Base-by-base conservation (phyloP, 2,797 vertebrate species). In the Selene dorsalis region DNA sequence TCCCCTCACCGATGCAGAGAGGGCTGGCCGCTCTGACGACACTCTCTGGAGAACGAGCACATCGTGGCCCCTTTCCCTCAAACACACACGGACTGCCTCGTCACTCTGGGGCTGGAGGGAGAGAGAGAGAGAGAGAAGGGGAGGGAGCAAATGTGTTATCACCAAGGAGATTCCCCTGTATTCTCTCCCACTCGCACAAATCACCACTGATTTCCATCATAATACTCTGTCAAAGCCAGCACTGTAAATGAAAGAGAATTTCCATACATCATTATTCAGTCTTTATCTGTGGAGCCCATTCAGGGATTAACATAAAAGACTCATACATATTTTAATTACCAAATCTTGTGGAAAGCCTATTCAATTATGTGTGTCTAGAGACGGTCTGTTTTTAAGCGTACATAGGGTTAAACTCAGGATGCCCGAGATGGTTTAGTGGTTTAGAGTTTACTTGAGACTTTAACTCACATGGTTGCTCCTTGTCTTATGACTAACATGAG, bases 41-140 rank as follows among this genome's bases (percentile, higher is more conserved):
- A 95, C 95, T 88, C 95, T 97, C 95, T 94, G 96, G 95, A 97
- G 95, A 90, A 97, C 95, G 89, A 97, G 94, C 89, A 96, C 95
- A 57, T 93, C 93, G 88, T 85, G 95, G 93, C 96, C 96, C 80
- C 94, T 89, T 93, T 96, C 96, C 87, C 93, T 94, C 82, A 95
- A 87, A 93, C 94, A 94, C 82, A 96, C 88, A 4, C 93, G 95
- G 74, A 93, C 91, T 93, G 94, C 95, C 91, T 96, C 95, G 91
- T 96, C 97, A 94, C 95, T 94, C 90, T 89, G 95, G 72, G 89
- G 88, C 87, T 88, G 32, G 32, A 35, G 32, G 32, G 32, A 35
- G 32, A 35, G 78, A 47, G 58, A 77, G 75, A 85, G 80, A 82
- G 50, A 69, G 72, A 65, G 71, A 28, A 38, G n/a, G 68, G 79